Conservation (phyloP, 2,888 invertebrate genomes). For the Drosophila austrosaltans region DNA sequence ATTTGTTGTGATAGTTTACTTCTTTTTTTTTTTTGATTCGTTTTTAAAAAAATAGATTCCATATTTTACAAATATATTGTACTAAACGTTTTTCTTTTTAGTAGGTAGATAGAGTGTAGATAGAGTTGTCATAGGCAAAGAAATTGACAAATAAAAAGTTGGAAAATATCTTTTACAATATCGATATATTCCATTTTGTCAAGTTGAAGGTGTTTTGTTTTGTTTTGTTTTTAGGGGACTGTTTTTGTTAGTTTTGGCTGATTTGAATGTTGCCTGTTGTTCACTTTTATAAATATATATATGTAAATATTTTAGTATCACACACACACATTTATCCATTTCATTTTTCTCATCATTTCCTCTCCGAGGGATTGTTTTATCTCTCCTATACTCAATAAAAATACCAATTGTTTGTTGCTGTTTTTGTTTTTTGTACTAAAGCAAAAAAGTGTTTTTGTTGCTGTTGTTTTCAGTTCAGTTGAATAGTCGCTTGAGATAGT, state of each 20-base stretch:
- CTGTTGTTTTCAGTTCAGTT: conserved; percentile 59
- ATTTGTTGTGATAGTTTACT: conserved; percentile 34
- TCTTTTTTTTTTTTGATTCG: conserved; percentile 11
- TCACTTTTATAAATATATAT: conserved; percentile 39
- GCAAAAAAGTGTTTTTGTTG: conserved; percentile 46
- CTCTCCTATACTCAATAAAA: conserved; percentile 12
- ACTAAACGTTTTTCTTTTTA: conserved; percentile 31
- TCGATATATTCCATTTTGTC: neutral
- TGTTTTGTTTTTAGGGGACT: conserved; percentile 20
- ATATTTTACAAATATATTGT: conserved; percentile 38
- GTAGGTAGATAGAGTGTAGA: conserved; percentile 39
- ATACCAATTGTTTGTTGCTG: conserved; percentile 36
- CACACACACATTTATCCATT: conserved; percentile 63
- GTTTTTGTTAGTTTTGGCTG: conserved; percentile 26
- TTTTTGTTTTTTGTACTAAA: conserved; percentile 55
- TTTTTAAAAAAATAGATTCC: conserved; percentile 71
- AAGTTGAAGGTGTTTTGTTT: conserved; percentile 46
- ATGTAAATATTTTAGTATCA: conserved; percentile 74
- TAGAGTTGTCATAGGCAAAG: conserved; percentile 5
- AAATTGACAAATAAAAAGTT: conserved; percentile 17
- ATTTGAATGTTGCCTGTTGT: conserved; percentile 56
- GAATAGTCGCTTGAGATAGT: conserved; percentile 47
- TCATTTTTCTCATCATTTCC: conserved; percentile 12
- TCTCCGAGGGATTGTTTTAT: conserved; percentile 10
- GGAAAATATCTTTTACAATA: conserved; percentile 8